phyloP scores from a whole-genome alignment of 2,113 vertebrate species.

The Podiceps cristatus region DNA sequence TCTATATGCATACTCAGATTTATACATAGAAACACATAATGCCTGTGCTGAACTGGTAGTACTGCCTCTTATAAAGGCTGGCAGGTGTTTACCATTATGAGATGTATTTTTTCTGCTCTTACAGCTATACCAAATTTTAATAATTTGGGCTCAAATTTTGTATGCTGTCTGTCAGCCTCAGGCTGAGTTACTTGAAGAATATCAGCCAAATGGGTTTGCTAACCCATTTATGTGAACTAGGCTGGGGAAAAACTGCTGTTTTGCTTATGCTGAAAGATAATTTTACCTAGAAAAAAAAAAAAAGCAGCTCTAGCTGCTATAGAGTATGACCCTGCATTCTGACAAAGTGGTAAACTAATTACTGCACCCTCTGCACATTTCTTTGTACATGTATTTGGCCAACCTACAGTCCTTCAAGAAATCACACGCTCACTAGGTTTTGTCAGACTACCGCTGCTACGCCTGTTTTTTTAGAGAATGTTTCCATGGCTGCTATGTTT shows the following conservation, averaged over 20 bases:
- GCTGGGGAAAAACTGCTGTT: background rate
- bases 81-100: background rate
- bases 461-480: background rate
- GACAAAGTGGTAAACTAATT: background rate
- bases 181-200: slow-evolving; percentile 4
- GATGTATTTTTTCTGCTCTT: background rate
- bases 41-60: background rate
- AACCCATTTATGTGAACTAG: slow-evolving; percentile 15
- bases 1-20: background rate
- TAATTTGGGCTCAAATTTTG: slow-evolving; percentile 27
- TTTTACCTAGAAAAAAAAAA: background rate
- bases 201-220: slow-evolving; percentile 25
- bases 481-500: background rate
- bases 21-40: background rate
- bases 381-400: background rate
- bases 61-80: background rate
- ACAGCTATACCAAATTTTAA: background rate
- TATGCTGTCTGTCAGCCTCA: slow-evolving; percentile 1
- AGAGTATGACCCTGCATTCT: background rate
- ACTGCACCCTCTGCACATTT: background rate
- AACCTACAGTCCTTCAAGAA: background rate
- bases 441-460: background rate
- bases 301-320: background rate
- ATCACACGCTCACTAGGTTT: background rate
- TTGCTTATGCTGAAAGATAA: background rate